A percentile compares a stretch with the other conserved stretches of the same genome.
These are phyloP conservation scores for Eulimnadia texana DNA, from an alignment of 1,140 invertebrate species.

Conservation along the genomic window DNA sequence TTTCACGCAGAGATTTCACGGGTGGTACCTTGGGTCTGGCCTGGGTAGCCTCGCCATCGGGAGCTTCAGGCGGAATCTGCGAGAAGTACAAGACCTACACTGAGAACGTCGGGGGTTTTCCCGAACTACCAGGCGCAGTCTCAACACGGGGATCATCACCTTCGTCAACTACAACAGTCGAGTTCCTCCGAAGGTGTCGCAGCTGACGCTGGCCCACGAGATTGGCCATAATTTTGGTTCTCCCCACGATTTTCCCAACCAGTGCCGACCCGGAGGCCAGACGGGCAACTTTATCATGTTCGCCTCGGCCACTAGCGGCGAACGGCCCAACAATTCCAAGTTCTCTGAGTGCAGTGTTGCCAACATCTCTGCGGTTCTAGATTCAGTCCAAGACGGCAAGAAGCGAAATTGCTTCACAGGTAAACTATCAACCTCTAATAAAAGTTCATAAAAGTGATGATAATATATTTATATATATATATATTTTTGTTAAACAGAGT, in stretches of 20 bases:
- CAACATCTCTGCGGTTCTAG: conserved; percentile 87
- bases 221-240: conserved; percentile 99
- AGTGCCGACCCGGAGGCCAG: conserved; percentile 76
- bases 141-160: conserved; percentile 98
- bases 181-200: conserved; percentile 91
- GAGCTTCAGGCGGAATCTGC: conserved; percentile 94
- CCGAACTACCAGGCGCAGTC: conserved; percentile 82
- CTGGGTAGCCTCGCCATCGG: conserved; percentile 90
- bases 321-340: conserved; percentile 84
- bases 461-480: too few relatives aligned
- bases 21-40: conserved; percentile 91
- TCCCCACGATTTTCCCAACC: conserved; percentile 89
- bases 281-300: conserved; percentile 93
- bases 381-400: conserved; percentile 74
- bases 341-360: conserved; percentile 85
- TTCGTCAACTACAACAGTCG: conserved; percentile 97
- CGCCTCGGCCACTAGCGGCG: conserved; percentile 84
- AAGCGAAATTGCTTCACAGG: conserved; percentile 90
- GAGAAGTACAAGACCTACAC: conserved; percentile 96
- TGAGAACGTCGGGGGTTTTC: conserved; percentile 81
- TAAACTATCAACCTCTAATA: conserved; percentile 19
- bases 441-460: background rate
- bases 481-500: conserved; percentile 36
- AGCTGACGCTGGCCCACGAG: conserved; percentile 94
- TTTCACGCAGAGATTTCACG: conserved; percentile 77